These are phyloP conservation scores for Brachypalpus laphriformis DNA, from an alignment of 2,888 invertebrate genomes.

Conservation along the genomic window DNA sequence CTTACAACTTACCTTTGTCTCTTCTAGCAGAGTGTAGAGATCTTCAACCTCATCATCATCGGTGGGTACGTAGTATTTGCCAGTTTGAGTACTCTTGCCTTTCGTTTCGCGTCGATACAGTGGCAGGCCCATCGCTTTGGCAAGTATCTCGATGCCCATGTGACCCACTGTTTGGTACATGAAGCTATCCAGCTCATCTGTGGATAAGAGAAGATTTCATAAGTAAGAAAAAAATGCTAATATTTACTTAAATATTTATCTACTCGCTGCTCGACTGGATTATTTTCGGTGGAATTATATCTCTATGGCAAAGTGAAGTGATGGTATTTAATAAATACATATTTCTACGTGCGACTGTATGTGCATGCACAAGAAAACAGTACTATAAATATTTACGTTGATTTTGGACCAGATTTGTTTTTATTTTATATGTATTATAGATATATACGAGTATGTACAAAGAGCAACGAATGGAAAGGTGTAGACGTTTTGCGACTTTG, in stretches of 20 bases:
- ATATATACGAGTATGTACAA: not conserved
- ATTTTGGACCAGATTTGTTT: conserved; percentile 16
- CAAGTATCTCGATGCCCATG: conserved; percentile 95
- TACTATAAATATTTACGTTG: conserved; percentile 45
- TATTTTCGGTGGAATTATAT: not conserved
- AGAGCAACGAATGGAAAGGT: not conserved
- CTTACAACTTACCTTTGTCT: conserved; percentile 79
- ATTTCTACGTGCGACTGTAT: not conserved
- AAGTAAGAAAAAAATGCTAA: conserved; percentile 1
- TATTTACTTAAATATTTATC: conserved; percentile 24
- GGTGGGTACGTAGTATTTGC: conserved; percentile 90
- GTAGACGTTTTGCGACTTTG: too few species aligned
- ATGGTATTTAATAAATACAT: not conserved
- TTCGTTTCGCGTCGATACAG: conserved; percentile 92
- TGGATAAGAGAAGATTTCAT: conserved; percentile 16
- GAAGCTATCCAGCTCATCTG: conserved; percentile 96
- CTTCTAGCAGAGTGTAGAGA: conserved; percentile 90
- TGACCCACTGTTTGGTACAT: conserved; percentile 99
- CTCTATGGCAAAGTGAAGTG: not conserved
- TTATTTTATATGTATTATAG: not conserved
- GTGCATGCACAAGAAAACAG: not conserved
- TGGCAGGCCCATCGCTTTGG: conserved; percentile 96
- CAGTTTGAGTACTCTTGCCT: conserved; percentile 92
- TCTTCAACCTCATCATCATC: conserved; percentile 98
- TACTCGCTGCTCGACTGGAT: not conserved